A percentile compares a stretch with the other conserved stretches of the same genome.
Evolutionary conservation across 2,797 vertebrate species (phyloP).

Genomic region (Poecilia gillii): DNA sequence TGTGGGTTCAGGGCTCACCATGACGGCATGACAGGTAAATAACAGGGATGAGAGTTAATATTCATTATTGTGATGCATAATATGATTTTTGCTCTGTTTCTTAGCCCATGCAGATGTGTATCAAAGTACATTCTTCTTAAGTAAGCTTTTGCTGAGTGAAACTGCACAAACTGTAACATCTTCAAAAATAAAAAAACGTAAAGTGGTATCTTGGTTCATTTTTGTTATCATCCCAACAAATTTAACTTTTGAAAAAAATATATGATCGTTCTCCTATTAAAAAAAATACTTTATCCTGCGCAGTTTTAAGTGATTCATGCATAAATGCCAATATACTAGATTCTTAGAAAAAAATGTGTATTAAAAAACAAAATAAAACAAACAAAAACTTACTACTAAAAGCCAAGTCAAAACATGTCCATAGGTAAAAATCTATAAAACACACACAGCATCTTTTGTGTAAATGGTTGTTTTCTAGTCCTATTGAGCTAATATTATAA

Average conservation of each 20-base stretch:
- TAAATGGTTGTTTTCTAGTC: not conserved
- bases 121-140: constrained; percentile 30
- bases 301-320: not conserved
- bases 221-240: constrained; percentile 11
- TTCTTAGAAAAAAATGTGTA: not conserved
- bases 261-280: not conserved
- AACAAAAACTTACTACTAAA: not conserved
- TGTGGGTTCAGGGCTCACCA: not conserved
- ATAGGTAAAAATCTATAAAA: not conserved
- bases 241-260: not conserved
- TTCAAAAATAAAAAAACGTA: constrained; percentile 57
- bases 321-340: not conserved
- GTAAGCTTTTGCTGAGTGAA: constrained; percentile 49
- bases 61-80: constrained; percentile 21
- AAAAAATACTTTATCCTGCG: not conserved
- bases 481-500: not conserved
- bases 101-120: constrained; percentile 34
- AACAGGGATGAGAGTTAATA: constrained; percentile 15
- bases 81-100: constrained; percentile 30
- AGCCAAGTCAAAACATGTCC: not conserved
- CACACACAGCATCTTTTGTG: not conserved
- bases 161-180: constrained; percentile 20
- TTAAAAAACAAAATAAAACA: not conserved
- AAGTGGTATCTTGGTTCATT: constrained; percentile 13
- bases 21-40: not conserved